A percentile compares a stretch with the other conserved stretches of the same genome.
phyloP scores from a whole-genome alignment of 2,113 vertebrate species.

The Podarcis muralis region DNA sequence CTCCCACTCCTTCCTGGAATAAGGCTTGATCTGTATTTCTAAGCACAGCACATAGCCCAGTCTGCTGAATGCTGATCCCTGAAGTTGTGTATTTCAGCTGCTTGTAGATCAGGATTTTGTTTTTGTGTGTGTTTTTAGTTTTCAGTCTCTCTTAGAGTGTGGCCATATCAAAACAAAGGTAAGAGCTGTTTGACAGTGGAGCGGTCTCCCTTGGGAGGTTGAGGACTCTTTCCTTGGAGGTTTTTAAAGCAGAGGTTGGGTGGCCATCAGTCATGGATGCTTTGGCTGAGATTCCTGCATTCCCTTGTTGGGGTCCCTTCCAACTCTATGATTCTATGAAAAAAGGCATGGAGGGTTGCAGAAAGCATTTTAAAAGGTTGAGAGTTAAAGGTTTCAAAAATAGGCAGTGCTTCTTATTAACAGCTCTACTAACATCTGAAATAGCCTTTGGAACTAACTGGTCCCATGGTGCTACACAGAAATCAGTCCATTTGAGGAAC shows the following conservation, averaged over 20 bases:
- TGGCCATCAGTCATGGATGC: too few relatives aligned
- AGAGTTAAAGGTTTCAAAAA: background rate
- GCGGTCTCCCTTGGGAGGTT: too few relatives aligned
- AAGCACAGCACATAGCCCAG: background rate
- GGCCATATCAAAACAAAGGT: background rate
- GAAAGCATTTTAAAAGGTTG: background rate
- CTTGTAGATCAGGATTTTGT: too few relatives aligned
- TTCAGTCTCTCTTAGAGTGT: background rate
- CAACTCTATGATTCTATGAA: too few relatives aligned
- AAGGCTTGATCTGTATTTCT: background rate
- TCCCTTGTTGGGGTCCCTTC: too few relatives aligned
- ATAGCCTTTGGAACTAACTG: background rate
- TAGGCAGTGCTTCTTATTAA: background rate
- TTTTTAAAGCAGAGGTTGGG: too few relatives aligned
- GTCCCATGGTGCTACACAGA: background rate
- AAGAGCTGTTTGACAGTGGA: too few relatives aligned
- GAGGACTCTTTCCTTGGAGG: too few relatives aligned
- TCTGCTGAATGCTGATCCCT: slow-evolving; percentile 10
- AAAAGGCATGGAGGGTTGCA: background rate
- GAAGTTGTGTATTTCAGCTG: background rate
- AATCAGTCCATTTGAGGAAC: background rate
- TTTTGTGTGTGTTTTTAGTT: too few relatives aligned
- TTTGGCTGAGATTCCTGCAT: too few relatives aligned
- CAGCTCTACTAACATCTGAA: background rate
- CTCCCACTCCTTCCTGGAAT: background rate